Percentiles rank a stretch among this genome's conserved stretches.
These are phyloP conservation scores for Invenusta paracnida DNA, from an alignment of 2,888 invertebrate genomes.

Conservation along the genomic window DNA sequence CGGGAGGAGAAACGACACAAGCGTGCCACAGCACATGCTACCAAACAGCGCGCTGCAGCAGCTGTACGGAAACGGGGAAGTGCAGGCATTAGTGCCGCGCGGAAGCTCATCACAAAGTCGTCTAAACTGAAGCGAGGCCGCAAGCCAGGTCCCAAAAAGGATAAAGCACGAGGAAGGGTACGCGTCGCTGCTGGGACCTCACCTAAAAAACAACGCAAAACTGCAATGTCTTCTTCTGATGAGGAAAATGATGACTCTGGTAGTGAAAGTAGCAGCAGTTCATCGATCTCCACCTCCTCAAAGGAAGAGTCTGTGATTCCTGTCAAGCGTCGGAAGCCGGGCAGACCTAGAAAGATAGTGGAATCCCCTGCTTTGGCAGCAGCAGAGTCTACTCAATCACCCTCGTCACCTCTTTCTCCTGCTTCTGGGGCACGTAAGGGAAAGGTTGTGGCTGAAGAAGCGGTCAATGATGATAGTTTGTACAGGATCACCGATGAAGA, in stretches of 20 bases:
- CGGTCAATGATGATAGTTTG: not conserved
- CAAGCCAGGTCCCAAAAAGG: not conserved
- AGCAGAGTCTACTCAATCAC: not conserved
- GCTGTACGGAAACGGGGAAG: not conserved
- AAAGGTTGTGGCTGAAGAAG: not conserved
- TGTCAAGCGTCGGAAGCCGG: not conserved
- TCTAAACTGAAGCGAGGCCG: not conserved
- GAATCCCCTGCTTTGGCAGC: not conserved
- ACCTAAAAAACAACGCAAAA: no score
- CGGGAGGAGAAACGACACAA: not conserved
- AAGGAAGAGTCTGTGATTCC: no score
- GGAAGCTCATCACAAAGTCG: not conserved
- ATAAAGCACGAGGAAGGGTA: not conserved
- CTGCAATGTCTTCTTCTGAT: not conserved
- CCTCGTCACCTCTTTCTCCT: not conserved
- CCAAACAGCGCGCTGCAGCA: not conserved
- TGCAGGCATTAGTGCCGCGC: not conserved
- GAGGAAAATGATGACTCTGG: not conserved
- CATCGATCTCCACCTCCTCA: no score
- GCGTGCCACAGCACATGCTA: no score
- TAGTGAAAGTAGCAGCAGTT: not conserved
- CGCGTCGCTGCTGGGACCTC: no score
- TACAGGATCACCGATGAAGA: not conserved
- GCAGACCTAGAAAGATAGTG: not conserved
- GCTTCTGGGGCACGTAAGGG: not conserved